These are phyloP conservation scores for Lindbergichthys nudifrons DNA, from an alignment of 2,797 vertebrate genomes.

Conservation along the genomic window DNA sequence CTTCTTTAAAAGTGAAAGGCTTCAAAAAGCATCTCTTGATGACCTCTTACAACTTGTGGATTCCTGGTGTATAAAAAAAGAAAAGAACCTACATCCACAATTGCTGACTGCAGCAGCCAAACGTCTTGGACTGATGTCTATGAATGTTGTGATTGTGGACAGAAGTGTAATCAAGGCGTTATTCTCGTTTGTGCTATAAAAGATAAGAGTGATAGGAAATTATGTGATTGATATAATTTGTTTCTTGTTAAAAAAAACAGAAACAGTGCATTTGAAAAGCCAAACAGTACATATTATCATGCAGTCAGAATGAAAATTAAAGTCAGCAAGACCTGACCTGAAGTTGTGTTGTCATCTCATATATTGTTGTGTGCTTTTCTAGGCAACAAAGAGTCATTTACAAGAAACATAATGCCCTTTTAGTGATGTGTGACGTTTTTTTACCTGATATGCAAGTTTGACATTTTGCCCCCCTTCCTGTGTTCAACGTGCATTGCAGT, in stretches of 20 bases:
- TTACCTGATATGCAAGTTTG: slow-evolving; percentile 33
- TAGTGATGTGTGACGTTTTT: neutral
- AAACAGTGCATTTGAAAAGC: slow-evolving; percentile 21
- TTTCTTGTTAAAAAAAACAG: neutral
- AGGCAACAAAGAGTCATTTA: neutral
- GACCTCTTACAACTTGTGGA: slow-evolving; percentile 5
- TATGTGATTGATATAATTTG: slow-evolving; percentile 3
- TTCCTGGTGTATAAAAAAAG: slow-evolving; percentile 9
- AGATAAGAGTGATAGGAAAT: slow-evolving; percentile 15
- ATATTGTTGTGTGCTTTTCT: neutral
- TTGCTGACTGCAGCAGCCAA: slow-evolving; percentile 46
- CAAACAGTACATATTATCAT: slow-evolving; percentile 3
- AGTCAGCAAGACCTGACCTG: neutral
- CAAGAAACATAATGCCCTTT: neutral
- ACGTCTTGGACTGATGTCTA: slow-evolving; percentile 8
- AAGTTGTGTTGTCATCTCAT: slow-evolving; percentile 3
- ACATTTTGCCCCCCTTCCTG: slow-evolving; percentile 36
- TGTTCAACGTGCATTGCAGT: slow-evolving; percentile 31
- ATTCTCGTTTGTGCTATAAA: neutral
- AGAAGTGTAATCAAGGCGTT: neutral
- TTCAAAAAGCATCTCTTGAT: neutral
- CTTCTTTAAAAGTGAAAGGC: neutral
- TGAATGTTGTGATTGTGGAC: slow-evolving; percentile 10
- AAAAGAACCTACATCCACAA: slow-evolving; percentile 37
- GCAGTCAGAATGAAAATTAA: slow-evolving; percentile 16